These are phyloP conservation scores for Murina feae DNA, from an alignment of 2,113 vertebrate species.

Conservation along the genomic window DNA sequence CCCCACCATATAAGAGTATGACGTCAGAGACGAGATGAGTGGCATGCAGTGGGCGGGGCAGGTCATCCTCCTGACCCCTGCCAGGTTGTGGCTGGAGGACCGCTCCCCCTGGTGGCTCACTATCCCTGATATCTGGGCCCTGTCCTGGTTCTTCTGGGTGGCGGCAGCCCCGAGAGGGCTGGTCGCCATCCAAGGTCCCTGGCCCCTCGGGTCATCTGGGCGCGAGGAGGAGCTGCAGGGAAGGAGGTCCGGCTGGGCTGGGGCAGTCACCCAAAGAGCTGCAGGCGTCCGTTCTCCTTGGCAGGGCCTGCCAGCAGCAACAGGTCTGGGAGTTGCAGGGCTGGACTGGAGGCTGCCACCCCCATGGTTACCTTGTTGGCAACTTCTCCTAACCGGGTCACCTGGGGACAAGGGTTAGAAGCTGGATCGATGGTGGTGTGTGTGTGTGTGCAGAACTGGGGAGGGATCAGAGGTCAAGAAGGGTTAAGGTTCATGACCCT, in stretches of 20 bases:
- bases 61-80: neutral
- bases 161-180: neutral
- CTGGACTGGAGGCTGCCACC: conserved; percentile 72
- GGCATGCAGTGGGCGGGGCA: neutral
- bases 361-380: conserved; percentile 77
- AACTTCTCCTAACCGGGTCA: conserved; percentile 75
- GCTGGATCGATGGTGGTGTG: neutral
- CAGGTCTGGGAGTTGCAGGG: conserved; percentile 70
- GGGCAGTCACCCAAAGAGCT: conserved; percentile 72
- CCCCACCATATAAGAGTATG: neutral
- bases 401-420: conserved; percentile 59
- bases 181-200: neutral
- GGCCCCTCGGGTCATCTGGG: neutral
- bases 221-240: neutral
- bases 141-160: neutral
- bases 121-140: neutral
- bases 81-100: neutral
- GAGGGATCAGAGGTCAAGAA: neutral
- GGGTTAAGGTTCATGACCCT: neutral
- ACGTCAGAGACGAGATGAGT: neutral
- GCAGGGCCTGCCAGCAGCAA: conserved; percentile 73
- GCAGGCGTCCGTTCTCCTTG: conserved; percentile 28
- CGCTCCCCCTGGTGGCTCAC: neutral
- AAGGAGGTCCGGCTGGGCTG: neutral
- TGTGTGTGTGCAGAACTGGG: neutral